A percentile compares a stretch with the other conserved stretches of the same genome.
phyloP scores from a whole-genome alignment of 2,888 invertebrate species.

The Argynnis bischoffii region DNA sequence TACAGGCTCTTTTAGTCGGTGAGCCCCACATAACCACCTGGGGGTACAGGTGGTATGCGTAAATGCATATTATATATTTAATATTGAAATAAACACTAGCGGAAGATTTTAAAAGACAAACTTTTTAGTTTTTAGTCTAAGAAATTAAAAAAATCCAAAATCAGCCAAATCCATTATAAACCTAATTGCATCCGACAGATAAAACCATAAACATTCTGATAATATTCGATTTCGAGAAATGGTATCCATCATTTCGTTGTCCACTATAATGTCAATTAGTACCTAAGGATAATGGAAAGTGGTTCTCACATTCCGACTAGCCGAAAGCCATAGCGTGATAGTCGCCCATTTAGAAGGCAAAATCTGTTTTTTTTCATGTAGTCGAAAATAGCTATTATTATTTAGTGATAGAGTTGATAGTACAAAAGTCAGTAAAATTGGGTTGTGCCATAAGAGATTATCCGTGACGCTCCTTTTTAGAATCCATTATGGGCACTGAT shows the following conservation, averaged over 20 bases:
- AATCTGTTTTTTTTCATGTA: slow-evolving; percentile 27
- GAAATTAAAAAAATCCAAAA: too few species aligned
- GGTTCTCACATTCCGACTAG: slow-evolving; percentile 50
- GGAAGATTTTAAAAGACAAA: too few species aligned
- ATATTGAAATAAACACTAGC: too few species aligned
- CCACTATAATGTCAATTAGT: slow-evolving; percentile 17
- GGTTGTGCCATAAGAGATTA: slow-evolving; percentile 45
- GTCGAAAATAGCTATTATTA: slow-evolving; percentile 27
- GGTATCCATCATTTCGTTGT: neutral
- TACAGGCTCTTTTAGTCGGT: too few species aligned
- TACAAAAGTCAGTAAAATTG: slow-evolving; percentile 26
- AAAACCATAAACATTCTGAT: too few species aligned
- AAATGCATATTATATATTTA: too few species aligned
- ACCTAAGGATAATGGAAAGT: slow-evolving; percentile 57
- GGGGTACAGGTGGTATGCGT: too few species aligned
- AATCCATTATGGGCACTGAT: slow-evolving; percentile 44
- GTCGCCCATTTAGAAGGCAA: slow-evolving; percentile 43
- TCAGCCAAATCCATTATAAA: too few species aligned
- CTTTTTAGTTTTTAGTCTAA: too few species aligned
- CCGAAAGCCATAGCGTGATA: slow-evolving; percentile 44
- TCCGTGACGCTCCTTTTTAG: slow-evolving; percentile 48
- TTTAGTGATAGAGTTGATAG: slow-evolving; percentile 29
- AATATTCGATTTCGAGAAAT: too few species aligned
- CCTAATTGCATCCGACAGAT: too few species aligned
- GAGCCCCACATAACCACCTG: too few species aligned